Evolutionary conservation across 2,888 invertebrate species (phyloP).

Genomic region (Piscicola geometra): DNA sequence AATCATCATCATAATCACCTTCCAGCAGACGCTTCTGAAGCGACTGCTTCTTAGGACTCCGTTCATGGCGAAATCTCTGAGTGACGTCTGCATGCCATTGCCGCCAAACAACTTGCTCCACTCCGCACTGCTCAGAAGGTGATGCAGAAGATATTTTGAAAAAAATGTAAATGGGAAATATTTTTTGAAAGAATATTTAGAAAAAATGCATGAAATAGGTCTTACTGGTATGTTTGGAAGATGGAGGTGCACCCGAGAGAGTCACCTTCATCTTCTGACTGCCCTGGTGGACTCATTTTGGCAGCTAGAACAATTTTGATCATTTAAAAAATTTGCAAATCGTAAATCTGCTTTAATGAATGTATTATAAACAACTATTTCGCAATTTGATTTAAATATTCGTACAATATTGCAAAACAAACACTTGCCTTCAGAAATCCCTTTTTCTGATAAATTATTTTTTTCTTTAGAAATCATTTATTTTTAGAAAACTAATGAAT

Average conservation of each 20-base stretch:
- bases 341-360: too few relatives aligned
- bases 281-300: too few relatives aligned
- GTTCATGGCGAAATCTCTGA: constrained; percentile 48
- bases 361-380: too few relatives aligned
- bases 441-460: too few relatives aligned
- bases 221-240: constrained; percentile 24
- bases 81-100: constrained; percentile 46
- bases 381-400: too few relatives aligned
- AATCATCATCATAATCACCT: constrained; percentile 45
- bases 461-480: too few relatives aligned
- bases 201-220: background rate
- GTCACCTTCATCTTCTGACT: constrained; percentile 4
- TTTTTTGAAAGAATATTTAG: background rate
- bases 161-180: background rate
- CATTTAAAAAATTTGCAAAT: too few relatives aligned
- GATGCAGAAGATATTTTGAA: too few relatives aligned
- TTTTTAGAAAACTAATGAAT: too few relatives aligned
- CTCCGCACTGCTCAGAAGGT: constrained; percentile 48
- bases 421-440: too few relatives aligned
- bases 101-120: constrained; percentile 53
- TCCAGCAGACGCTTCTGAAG: constrained; percentile 55
- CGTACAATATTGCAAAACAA: too few relatives aligned
- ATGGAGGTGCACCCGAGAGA: constrained; percentile 24
- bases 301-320: too few relatives aligned
- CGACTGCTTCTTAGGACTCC: constrained; percentile 53